Evolutionary conservation across 2,888 invertebrate species (phyloP), one percentile per base, ranked within the genome.

Genomic region (Melanostoma scalare): DNA sequence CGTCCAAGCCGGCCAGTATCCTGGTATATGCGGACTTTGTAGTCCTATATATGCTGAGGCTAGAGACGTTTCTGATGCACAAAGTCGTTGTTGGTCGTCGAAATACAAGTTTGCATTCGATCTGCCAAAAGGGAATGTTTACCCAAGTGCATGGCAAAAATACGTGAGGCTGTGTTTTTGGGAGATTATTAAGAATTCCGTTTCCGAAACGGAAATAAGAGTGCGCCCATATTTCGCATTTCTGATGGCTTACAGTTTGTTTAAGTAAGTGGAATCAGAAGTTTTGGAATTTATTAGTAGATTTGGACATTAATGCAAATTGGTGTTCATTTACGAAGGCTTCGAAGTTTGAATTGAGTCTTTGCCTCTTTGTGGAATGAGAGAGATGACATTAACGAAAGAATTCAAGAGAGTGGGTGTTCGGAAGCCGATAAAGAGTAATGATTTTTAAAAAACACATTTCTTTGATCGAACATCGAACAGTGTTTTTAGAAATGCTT

Each of bases 181-280:
- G 58, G 42, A 72, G 53, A 75, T 48, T 65, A 75, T 80, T 75
- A 65, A 71, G 40, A 79, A 79, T 74, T 79, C 79, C 20, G 35
- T 68, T 63, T 63, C 50, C 46, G 40, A 56, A 38, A 9, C 33
- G 33, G 61, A 61, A 46, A 61, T 61, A 46, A 61, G 36, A 20
- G 35, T 36, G 20, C 36, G 36, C 35, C 9, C 38, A 30, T n/a
- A 42, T 38, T 30, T 33, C 42, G 9, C 10, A 6, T 44, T 8
- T 33, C 44, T 40, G 10, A 8, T 48, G 8, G 31, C 38, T 48
- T 20, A 46, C 30, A 42, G 72, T 65, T 80, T 74, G 50, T 10
- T 68, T 55, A 48, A 61, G 67, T 55, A 60, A 73, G 67, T 48
- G 53, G 40, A 61, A 73, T 73, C 35, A 63, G 58, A 75, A 75